Conservation (phyloP, 2,888 invertebrate genomes). For the Pogonocherus hispidulus region DNA sequence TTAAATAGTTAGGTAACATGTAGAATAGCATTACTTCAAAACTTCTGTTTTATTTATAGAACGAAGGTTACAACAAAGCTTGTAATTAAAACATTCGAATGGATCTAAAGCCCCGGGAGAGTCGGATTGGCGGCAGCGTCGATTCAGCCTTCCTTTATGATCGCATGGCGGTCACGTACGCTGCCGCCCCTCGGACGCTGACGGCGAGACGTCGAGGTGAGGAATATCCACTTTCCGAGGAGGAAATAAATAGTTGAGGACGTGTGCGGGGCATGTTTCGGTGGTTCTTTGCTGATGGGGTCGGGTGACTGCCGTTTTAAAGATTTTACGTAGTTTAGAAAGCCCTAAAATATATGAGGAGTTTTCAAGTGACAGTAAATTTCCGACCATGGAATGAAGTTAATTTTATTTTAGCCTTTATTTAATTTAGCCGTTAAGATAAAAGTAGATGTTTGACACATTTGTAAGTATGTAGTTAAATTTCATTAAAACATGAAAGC, state of each 20-base stretch:
- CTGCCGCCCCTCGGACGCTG: not conserved
- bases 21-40: not conserved
- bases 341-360: too few relatives aligned
- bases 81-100: not conserved
- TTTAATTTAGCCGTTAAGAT: too few relatives aligned
- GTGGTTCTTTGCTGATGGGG: too few relatives aligned
- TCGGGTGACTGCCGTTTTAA: not conserved
- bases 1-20: too few relatives aligned
- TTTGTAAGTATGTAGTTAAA: too few relatives aligned
- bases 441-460: too few relatives aligned
- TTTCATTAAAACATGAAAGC: too few relatives aligned
- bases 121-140: not conserved
- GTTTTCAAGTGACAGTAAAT: too few relatives aligned
- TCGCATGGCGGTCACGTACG: conserved; percentile 8
- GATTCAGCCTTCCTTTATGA: not conserved
- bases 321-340: not conserved
- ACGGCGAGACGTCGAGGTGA: conserved; percentile 8
- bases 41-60: not conserved
- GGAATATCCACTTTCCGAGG: conserved; percentile 9
- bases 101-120: not conserved
- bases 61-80: not conserved
- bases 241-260: conserved; percentile 2
- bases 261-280: not conserved
- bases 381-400: too few relatives aligned
- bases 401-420: too few relatives aligned